Evolutionary conservation across 2,113 vertebrate genomes (phyloP), one percentile per base, ranked within the genome.

Genomic region (Oceanodroma tethys): DNA sequence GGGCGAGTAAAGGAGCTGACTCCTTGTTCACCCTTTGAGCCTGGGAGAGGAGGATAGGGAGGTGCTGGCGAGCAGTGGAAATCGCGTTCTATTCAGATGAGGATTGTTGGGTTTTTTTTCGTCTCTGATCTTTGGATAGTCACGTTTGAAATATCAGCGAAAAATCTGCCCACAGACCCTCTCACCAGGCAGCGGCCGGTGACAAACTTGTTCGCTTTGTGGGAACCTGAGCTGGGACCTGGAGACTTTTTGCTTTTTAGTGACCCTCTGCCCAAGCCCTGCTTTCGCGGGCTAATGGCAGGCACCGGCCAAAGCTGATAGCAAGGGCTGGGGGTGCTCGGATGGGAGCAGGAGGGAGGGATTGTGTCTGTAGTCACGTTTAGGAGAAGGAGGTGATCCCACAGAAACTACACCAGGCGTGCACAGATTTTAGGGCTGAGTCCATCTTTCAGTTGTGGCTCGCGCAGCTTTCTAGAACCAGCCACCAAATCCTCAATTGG

Each of bases 391-490:
- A 86, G 83, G 43, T 45, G 7, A 78, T 68, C 83, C 73, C 48
- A 29, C 52, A 74, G 87, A 42, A 63, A 30, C 71, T 47, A 52
- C 40, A 36, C 32, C n/a, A 58, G 47, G 65, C 4, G 0, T 58
- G 75, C 96, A 90, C 86, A 85, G 95, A 79, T 96, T 96, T 97
- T 95, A 68, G 95, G 92, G 93, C 67, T 47, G 63, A 87, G 45
- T 88, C 96, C 96, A 68, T 94, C 95, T 97, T 96, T 93, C 59
- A 16, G 65, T 13, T 75, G 88, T 59, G 82, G 81, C 93, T 96
- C 93, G 87, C 95, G 95, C 93, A 6, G 88, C 93, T 97, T 96
- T 95, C 60, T 60, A 43, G n/a, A 79, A 81, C 34, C 74, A 91
- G 91, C 95, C 48, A 16, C 63, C 53, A 73, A 40, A 53, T 72